phyloP scores from a whole-genome alignment of 2,888 invertebrate genomes.

The Hirtodrosophila duncani region DNA sequence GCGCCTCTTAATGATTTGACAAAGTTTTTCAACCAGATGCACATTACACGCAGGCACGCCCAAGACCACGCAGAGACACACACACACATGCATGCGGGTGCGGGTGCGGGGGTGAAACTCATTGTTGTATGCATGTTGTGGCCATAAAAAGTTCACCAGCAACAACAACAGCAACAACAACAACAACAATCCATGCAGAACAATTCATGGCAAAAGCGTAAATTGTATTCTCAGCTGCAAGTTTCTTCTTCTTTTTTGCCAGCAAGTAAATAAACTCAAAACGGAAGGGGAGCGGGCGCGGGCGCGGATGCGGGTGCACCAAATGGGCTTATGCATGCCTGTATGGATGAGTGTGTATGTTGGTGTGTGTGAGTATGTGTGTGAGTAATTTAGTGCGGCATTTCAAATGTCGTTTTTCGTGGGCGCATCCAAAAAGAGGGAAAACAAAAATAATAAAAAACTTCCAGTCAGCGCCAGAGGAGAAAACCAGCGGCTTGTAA shows the following conservation, averaged over 20 bases:
- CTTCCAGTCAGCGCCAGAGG: neutral
- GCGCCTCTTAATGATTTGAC: slow-evolving; percentile 48
- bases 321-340: slow-evolving; percentile 1
- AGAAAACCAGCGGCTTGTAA: slow-evolving; percentile 32
- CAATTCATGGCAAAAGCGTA: slow-evolving; percentile 54
- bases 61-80: slow-evolving; percentile 8
- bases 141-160: slow-evolving; percentile 57
- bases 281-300: neutral
- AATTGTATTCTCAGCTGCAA: slow-evolving; percentile 53
- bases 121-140: slow-evolving; percentile 50
- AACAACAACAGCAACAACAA: slow-evolving; percentile 24
- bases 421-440: slow-evolving; percentile 3
- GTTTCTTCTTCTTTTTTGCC: slow-evolving; percentile 24
- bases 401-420: slow-evolving; percentile 48
- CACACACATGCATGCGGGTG: slow-evolving; percentile 1
- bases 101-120: slow-evolving; percentile 1
- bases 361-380: slow-evolving; percentile 31
- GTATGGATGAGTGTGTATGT: neutral
- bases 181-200: slow-evolving; percentile 39
- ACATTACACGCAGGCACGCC: slow-evolving; percentile 46
- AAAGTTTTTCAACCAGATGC: slow-evolving; percentile 53
- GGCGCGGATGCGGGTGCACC: neutral
- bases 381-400: slow-evolving; percentile 57
- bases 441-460: neutral
- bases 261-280: slow-evolving; percentile 10